Evolutionary conservation across 2,888 invertebrate species (phyloP), one percentile per base, ranked within the genome.

Genomic region (Anaspis maculata): DNA sequence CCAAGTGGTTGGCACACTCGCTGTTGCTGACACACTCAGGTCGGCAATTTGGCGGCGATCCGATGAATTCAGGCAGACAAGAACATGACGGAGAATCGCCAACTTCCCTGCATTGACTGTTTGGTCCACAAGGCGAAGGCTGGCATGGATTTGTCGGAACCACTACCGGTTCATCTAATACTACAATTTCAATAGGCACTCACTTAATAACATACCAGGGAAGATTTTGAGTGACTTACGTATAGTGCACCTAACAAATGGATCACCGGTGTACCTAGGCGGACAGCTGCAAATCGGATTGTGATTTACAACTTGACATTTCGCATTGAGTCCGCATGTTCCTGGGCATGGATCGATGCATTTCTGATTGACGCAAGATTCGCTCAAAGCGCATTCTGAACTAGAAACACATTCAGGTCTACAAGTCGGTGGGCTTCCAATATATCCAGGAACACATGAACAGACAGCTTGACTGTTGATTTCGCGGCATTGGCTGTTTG

Each of bases 301-400:
- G 42, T 77, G 88, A 53, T 87, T 86, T 32, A 83, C 76, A 10
- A 84, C 83, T 51, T 80, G 78, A 56, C 89, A 89, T 34, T 79
- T 70, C 1, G 88, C 82, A 55, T 79, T 79, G 30, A 72, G 65
- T 6, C 85, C 89, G 56, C 89, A 90, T 50, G 80, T 80, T 42
- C 82, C 82, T n/a, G 77, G 76, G 51, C 90, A 90, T 3, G 90
- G 89, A 64, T 90, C 78, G n/a, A 73, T 66, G 56, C 91, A 91
- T 65, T 86, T 86, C 37, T 80, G 81, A 39, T 78, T 74, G 19
- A 83, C 67, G 55, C 91, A 91, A 11, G 88, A 81, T 56, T 75
- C 77, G 54, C 83, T 78, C 29, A 75, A 67, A 1, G 82, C 69
- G 63, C 90, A 91, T 54, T 89, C 88, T 0, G 79, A 74, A 57